A percentile compares a stretch with the other conserved stretches of the same genome.
Conservation (phyloP, 2,797 vertebrate genomes). For the Coregonus sp. region DNA sequence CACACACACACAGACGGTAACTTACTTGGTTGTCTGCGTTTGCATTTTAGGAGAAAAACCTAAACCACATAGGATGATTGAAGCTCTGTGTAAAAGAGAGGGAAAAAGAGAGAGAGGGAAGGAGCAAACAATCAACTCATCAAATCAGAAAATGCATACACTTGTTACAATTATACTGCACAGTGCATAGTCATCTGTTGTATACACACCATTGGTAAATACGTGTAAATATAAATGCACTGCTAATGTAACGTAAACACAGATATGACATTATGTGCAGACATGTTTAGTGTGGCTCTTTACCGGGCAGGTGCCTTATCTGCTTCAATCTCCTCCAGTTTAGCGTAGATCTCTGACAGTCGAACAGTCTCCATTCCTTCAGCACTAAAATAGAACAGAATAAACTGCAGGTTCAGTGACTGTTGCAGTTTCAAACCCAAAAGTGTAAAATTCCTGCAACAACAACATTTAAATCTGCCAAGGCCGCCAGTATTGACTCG, state of each 20-base stretch:
- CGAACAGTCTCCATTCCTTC: constrained; percentile 85
- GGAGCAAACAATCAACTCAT: not conserved
- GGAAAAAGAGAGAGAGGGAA: constrained; percentile 11
- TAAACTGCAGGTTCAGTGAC: not conserved
- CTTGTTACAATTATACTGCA: not conserved
- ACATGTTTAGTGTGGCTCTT: not conserved
- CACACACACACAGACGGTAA: constrained; percentile 1
- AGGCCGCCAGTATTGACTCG: too few species aligned
- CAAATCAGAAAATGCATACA: not conserved
- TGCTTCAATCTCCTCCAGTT: constrained; percentile 94
- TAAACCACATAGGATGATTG: constrained; percentile 92
- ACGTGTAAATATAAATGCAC: not conserved
- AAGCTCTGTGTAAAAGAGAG: constrained; percentile 78
- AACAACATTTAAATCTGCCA: too few species aligned
- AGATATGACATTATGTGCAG: too few species aligned
- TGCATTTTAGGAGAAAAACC: constrained; percentile 94
- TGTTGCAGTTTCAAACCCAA: not conserved
- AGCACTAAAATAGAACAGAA: constrained; percentile 66
- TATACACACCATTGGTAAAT: not conserved
- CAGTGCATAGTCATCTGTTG: not conserved
- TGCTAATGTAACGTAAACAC: not conserved
- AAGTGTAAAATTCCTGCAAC: too few species aligned
- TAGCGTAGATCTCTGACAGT: constrained; percentile 88
- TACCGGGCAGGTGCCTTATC: constrained; percentile 97
- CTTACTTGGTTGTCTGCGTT: constrained; percentile 92